Conservation (phyloP, 2,888 invertebrate species). For the Artemia sinica region DNA sequence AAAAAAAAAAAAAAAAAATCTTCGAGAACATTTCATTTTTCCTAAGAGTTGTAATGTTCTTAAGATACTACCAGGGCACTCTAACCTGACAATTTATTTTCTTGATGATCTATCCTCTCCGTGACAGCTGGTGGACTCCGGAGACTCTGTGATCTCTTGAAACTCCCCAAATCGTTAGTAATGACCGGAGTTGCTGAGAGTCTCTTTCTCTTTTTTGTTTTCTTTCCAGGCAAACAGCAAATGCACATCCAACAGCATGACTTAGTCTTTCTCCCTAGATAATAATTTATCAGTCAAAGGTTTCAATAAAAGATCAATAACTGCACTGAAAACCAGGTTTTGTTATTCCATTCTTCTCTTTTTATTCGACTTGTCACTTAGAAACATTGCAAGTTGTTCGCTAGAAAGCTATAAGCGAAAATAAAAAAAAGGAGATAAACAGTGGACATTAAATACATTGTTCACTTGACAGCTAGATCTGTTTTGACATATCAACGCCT, state of each 20-base stretch:
- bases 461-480: too few relatives aligned
- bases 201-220: slow-evolving; percentile 96
- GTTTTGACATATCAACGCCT: too few relatives aligned
- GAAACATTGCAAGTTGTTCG: neutral
- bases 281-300: neutral
- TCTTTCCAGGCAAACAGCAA: slow-evolving; percentile 90
- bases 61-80: neutral
- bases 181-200: slow-evolving; percentile 60
- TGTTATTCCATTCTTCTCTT: neutral
- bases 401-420: neutral
- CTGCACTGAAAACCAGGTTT: neutral
- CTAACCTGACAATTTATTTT: slow-evolving; percentile 35
- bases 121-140: slow-evolving; percentile 65
- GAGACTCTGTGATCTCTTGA: slow-evolving; percentile 82
- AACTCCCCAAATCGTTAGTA: slow-evolving; percentile 64
- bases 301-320: neutral
- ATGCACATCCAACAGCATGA: slow-evolving; percentile 98
- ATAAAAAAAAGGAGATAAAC: neutral
- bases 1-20: too few relatives aligned
- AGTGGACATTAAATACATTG: neutral
- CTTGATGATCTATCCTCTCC: slow-evolving; percentile 47
- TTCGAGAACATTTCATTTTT: too few relatives aligned
- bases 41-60: too few relatives aligned
- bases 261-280: slow-evolving; percentile 79
- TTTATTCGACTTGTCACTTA: neutral